Base-by-base conservation (phyloP, 2,888 invertebrate species). In the Amiota minor region DNA sequence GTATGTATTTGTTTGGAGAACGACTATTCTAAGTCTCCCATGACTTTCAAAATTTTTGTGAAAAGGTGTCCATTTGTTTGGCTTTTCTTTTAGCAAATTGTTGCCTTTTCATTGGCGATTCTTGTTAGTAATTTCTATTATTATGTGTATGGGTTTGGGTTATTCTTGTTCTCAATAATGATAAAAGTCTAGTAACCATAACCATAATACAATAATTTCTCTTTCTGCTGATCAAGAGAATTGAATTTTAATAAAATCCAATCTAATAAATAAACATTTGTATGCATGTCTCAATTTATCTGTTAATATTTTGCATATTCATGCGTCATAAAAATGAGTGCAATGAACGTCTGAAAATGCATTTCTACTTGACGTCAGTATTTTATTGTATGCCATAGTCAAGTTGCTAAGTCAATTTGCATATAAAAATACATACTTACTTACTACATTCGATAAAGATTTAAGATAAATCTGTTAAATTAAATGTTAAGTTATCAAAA, bases 281-380 rank as follows among this genome's bases (percentile, higher is more conserved):
- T 65, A 20, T 65, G 18, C 65, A 65, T 49, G 49, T 49, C 65
- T 65, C 49, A 18, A 35, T 49, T 65, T 49, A 16, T 35, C 16
- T 9, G 53, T 14, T 14, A 2, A 53, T 9, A 14, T 53, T 53
- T 53, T 59, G 59, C 59, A 4, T 53, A n/a, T 12, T 59, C 59
- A 59, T 20, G n/a, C 59, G 59, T 20, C 20, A 20, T 11, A 18
- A 8, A 9, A 9, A 18, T 10, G 59, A 65, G 65, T 65, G 65
- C 65, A 65, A 65, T 65, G 65, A 65, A 65, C 65, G 65, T 49
- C 12, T n/a, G 23, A 53, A 53, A 53, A 53, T 53, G 53, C 53
- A 53, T 53, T 53, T 16, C 35, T 35, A 1, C 35, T 35, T 35
- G 53, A 16, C 16, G 53, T 53, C 53, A 53, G 53, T n/a, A 16